These are phyloP conservation scores for Eucera pruinosa DNA, from an alignment of 2,888 invertebrate genomes.

Conservation along the genomic window DNA sequence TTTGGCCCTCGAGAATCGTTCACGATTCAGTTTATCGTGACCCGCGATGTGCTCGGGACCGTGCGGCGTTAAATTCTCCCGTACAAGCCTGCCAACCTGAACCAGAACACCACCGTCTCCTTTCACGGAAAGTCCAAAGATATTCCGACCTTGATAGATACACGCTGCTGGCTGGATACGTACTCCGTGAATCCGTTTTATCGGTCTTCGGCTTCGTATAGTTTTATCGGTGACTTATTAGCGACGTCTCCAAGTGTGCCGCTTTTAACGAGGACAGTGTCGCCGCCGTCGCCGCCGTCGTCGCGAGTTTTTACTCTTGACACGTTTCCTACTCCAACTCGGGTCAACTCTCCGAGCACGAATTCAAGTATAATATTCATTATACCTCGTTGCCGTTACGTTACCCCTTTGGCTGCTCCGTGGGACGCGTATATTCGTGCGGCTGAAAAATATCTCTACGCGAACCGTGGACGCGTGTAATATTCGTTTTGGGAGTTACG, in stretches of 20 bases:
- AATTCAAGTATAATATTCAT: too few relatives aligned
- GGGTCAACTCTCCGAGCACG: too few relatives aligned
- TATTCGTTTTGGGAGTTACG: too few relatives aligned
- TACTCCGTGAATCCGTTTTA: too few relatives aligned
- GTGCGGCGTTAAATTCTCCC: constrained; percentile 8
- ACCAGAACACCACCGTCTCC: neutral
- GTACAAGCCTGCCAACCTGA: neutral
- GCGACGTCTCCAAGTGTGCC: constrained; percentile 12
- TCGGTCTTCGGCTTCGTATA: neutral
- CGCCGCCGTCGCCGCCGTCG: neutral
- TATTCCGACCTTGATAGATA: constrained; percentile 33
- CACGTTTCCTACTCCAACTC: constrained; percentile 22
- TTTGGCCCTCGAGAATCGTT: constrained; percentile 68
- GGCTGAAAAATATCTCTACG: too few relatives aligned
- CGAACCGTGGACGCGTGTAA: too few relatives aligned
- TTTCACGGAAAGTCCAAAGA: constrained; percentile 28
- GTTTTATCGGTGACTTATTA: constrained; percentile 13
- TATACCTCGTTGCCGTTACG: too few relatives aligned
- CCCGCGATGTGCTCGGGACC: constrained; percentile 44
- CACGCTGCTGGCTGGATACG: too few relatives aligned
- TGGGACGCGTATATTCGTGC: too few relatives aligned
- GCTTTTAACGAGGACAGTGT: constrained; percentile 24
- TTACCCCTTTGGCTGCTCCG: too few relatives aligned
- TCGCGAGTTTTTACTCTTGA: constrained; percentile 21
- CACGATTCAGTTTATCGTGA: constrained; percentile 69